Conservation (phyloP, 2,113 vertebrate species). For the Nothocercus nigrocapillus region DNA sequence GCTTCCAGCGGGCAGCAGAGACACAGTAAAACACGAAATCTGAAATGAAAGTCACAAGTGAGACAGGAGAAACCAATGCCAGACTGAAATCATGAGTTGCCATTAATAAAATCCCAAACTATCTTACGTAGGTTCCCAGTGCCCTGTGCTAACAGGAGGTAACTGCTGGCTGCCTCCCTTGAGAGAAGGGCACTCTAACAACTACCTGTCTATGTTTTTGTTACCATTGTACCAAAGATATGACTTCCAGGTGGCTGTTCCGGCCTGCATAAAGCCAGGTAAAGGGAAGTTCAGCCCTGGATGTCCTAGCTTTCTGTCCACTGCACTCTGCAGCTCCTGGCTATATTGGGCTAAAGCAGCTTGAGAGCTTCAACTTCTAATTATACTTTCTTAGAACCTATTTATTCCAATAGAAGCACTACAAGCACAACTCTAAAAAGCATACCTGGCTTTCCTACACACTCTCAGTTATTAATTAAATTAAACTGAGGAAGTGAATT, state of each 20-base stretch:
- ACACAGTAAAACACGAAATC: not conserved
- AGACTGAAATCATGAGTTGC: not conserved
- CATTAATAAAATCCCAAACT: not conserved
- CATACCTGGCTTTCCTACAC: not conserved
- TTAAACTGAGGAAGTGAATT: not conserved
- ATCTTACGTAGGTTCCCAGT: not conserved
- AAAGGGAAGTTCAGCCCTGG: not conserved
- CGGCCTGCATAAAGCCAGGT: not conserved
- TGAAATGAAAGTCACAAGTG: not conserved
- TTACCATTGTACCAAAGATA: not conserved
- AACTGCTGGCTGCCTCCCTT: not conserved
- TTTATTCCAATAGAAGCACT: not conserved
- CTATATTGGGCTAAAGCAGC: not conserved
- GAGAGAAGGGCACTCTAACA: not conserved
- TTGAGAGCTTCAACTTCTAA: not conserved
- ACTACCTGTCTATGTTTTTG: not conserved
- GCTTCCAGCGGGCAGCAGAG: not conserved
- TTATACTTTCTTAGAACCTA: not conserved
- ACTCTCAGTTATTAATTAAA: not conserved
- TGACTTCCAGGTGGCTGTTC: not conserved
- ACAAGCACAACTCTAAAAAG: not conserved
- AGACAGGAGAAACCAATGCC: not conserved
- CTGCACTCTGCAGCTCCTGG: not conserved
- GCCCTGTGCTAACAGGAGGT: not conserved
- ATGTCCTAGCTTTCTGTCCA: not conserved